These are phyloP conservation scores for Gallinago media DNA, from an alignment of 2,113 vertebrate species.

Conservation along the genomic window DNA sequence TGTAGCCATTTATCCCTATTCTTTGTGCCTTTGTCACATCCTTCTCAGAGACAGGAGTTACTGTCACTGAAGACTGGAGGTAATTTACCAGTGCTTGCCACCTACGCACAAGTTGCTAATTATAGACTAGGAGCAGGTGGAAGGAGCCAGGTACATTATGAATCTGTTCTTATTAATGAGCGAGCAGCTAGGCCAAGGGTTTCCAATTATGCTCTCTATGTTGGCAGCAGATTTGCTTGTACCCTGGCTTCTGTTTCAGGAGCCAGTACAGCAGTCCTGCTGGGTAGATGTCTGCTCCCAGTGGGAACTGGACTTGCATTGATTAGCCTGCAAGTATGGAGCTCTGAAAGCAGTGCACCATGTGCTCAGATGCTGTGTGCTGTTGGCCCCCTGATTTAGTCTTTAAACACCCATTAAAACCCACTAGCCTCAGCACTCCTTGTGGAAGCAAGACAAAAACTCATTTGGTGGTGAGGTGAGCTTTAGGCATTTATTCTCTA, in stretches of 20 bases:
- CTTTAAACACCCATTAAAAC: neutral
- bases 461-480: neutral
- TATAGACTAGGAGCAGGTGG: neutral
- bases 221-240: neutral
- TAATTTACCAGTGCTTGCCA: neutral
- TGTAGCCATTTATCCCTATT: neutral
- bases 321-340: neutral
- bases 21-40: neutral
- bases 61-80: neutral
- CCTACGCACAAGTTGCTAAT: neutral
- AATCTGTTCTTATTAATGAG: slow-evolving; percentile 37
- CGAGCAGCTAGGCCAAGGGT: neutral
- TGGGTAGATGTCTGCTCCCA: neutral
- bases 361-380: neutral
- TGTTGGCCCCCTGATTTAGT: neutral
- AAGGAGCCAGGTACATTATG: neutral
- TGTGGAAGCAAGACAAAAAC: neutral
- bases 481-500: neutral
- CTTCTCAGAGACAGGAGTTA: neutral
- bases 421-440: neutral
- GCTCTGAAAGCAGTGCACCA: neutral
- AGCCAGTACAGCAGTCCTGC: neutral
- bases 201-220: neutral
- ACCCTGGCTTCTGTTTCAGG: neutral
- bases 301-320: neutral